phyloP scores from a whole-genome alignment of 2,888 invertebrate species.

The Chalcis sispes region DNA sequence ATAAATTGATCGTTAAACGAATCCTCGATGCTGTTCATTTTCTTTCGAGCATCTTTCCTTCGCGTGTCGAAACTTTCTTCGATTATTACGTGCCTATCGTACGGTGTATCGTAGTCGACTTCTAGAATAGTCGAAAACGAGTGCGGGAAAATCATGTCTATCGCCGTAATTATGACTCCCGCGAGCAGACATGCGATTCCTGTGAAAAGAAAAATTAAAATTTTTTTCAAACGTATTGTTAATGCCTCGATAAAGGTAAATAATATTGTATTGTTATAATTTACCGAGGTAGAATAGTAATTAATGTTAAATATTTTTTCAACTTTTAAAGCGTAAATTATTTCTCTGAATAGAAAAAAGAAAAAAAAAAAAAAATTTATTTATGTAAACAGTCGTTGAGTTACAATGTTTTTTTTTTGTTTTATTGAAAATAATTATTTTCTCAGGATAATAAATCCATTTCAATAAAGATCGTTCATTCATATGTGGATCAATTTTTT shows the following conservation, averaged over 20 bases:
- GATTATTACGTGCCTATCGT: conserved; percentile 93
- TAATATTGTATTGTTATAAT: too few species aligned
- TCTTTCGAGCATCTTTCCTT: conserved; percentile 68
- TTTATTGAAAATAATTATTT: too few species aligned
- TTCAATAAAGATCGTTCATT: too few species aligned
- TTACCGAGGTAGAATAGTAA: too few species aligned
- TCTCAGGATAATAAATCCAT: too few species aligned
- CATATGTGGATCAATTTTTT: too few species aligned
- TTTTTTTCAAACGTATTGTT: background rate
- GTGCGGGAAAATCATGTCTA: conserved; percentile 92
- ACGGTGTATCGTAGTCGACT: conserved; percentile 95
- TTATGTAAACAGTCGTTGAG: too few species aligned
- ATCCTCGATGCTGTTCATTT: conserved; percentile 70
- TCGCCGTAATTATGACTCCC: conserved; percentile 87
- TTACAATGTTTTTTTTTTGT: too few species aligned
- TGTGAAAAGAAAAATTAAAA: conserved; percentile 71
- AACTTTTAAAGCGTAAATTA: too few species aligned
- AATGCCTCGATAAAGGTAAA: background rate
- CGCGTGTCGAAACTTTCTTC: conserved; percentile 87
- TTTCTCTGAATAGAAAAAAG: too few species aligned
- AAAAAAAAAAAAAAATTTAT: too few species aligned
- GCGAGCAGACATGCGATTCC: conserved; percentile 87
- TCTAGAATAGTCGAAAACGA: conserved; percentile 93
- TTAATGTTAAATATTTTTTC: too few species aligned
- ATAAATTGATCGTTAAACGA: conserved; percentile 70